Conservation (phyloP, 2,113 vertebrate species). For the mouse (Mus musculus) region DNA sequence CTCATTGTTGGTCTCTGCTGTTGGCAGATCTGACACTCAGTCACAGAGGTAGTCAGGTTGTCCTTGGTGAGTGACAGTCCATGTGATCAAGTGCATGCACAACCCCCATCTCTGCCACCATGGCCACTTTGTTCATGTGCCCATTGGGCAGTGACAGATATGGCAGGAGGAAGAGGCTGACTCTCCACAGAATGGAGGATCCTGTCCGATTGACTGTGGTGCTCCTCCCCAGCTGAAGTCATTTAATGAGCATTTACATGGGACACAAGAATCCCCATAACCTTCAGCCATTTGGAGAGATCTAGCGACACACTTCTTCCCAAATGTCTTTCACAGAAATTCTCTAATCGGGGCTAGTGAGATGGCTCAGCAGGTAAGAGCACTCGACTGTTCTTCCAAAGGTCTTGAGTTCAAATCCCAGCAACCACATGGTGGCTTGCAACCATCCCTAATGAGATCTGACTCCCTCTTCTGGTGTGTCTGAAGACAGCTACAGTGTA, state of each 20-base stretch:
- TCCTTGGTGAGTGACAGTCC: neutral
- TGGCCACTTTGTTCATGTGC: neutral
- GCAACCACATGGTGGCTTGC: too few species aligned
- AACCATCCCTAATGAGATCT: too few species aligned
- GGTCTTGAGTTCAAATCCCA: too few species aligned
- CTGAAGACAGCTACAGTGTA: too few species aligned
- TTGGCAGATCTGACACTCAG: neutral
- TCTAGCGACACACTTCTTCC: neutral
- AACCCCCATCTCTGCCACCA: neutral
- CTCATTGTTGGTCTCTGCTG: neutral
- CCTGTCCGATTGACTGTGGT: neutral
- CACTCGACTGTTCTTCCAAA: too few species aligned
- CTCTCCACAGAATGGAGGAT: neutral
- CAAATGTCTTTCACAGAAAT: neutral
- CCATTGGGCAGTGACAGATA: neutral
- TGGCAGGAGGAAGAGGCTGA: neutral
- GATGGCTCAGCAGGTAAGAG: too few species aligned
- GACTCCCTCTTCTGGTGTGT: too few species aligned
- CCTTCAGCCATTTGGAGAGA: neutral
- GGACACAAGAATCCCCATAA: neutral
- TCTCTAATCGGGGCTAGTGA: neutral
- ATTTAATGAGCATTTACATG: neutral
- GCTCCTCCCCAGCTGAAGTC: neutral
- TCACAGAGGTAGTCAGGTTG: neutral
- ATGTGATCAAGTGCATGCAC: neutral